Evolutionary conservation across 2,113 vertebrate species (phyloP), one percentile per base, ranked within the genome.

Genomic region (Chionodraco myersi): DNA sequence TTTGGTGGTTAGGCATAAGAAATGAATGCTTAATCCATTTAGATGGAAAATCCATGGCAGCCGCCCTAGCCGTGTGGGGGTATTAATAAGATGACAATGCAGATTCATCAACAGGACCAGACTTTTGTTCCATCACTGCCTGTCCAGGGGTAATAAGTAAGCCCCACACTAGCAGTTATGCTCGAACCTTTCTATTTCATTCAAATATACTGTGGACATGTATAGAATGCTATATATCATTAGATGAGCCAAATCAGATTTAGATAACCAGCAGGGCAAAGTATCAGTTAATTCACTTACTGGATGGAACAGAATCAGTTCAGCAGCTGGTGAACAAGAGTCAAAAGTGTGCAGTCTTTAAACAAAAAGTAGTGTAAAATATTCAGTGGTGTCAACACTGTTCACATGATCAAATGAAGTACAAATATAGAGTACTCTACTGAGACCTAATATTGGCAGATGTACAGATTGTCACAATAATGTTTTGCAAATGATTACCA

Each of bases 21-120:
- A 93, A 95, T 93, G 79, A 90, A 91, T 86, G 87, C 85, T 77
- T 94, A 94, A 94, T 94, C 89, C 85, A 81, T 92, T 94, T 89
- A 90, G 91, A 94, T 92, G 87, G 90, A 92, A 95, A 94, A 93
- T 92, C 91, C 87, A 94, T 92, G 80, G 82, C 47, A 80, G 85
- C 75, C 78, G 64, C 80, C 56, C 69, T 64, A 13, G 72, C 77
- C 18, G 59, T 86, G 84, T 85, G 87, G 48, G 80, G 77, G 86
- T 90, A 92, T 93, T 94, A 94, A 92, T 93, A 86, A 87, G 79
- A 89, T 94, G 91, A 92, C 89, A 81, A 88, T 86, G 91, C 84
- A 92, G 85, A 92, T 92, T 90, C 85, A 93, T 94, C 92, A 91
- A 73, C 66, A 77, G 71, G 72, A 75, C 82, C 71, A 74, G 89